Base-by-base conservation (phyloP, 2,888 invertebrate species). In the Pterobdella sp. region DNA sequence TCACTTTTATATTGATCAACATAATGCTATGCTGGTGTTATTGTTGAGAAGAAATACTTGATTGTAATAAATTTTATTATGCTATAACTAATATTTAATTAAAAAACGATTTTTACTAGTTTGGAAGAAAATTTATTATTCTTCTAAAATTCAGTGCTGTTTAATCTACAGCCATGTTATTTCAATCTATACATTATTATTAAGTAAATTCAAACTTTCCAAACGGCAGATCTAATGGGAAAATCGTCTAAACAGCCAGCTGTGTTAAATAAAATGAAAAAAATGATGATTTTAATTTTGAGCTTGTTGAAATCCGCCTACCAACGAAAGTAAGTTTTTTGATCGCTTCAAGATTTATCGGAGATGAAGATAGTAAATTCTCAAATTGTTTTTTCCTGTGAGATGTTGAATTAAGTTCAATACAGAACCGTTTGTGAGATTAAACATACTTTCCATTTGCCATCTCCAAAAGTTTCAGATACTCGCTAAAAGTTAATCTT, bases 211-310 rank as follows among this genome's bases (percentile, higher is more conserved):
- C 31, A 14, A 76, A 84, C 82, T 79, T 91, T 91, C 94, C 95
- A 95, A 78, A 92, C 91, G 60, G 91, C 82, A 0, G 94, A 88
- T 72, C 94, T 87, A 75, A 90, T 86, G 0, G 92, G 91, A 78
- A 89, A 89, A 79, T 91, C 92, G 82, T 93, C 93, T 0, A 94
- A 93, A 79, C 94, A 89, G 72, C 94, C 75, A 75, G 60, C 74
- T 75, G 52, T 26, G 63, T 49, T 42, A 22, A 73, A 72, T n/a
- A 68, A 22, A 68, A 68, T 31, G n/a, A 2, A 65, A 31, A 52
- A 52, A 37, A 35, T 42, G 32, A 68, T 73, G 32, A 42, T 72
- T 49, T 63, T 2, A 36, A 36, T 26, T 32, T 32, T 22, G 10
- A 52, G 36, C 36, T 31, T 3, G n/a, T 52, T 36, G 29, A 74